These are phyloP conservation scores for Lepidonotus clava DNA, from an alignment of 2,888 invertebrate genomes.

Conservation along the genomic window DNA sequence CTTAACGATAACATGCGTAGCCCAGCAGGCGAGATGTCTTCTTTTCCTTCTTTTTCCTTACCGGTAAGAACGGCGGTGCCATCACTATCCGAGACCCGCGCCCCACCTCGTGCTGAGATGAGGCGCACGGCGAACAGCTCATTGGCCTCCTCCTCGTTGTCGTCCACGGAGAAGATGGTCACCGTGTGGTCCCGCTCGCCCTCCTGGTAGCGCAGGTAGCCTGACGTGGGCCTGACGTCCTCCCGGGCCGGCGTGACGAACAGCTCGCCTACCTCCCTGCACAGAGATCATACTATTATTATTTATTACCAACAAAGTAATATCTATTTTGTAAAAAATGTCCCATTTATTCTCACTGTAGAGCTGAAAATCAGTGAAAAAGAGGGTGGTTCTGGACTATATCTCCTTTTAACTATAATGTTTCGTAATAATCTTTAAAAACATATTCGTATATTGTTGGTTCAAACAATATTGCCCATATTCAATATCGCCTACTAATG, in stretches of 20 bases:
- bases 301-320: no score
- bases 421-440: no score
- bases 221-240: slow-evolving; percentile 76
- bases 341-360: no score
- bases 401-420: no score
- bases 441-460: no score
- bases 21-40: neutral
- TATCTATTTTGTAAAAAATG: neutral
- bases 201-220: slow-evolving; percentile 69
- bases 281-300: no score
- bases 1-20: no score
- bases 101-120: slow-evolving; percentile 73
- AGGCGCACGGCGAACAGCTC: slow-evolving; percentile 76
- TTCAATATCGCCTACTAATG: no score
- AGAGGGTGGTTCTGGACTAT: no score
- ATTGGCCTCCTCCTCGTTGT: slow-evolving; percentile 74
- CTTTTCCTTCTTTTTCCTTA: slow-evolving; percentile 57
- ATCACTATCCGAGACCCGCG: slow-evolving; percentile 70
- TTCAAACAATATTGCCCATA: no score
- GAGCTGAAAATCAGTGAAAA: no score
- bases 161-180: slow-evolving; percentile 70
- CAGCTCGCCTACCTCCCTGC: slow-evolving; percentile 70
- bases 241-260: slow-evolving; percentile 69
- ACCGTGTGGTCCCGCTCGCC: slow-evolving; percentile 66
- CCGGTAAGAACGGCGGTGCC: slow-evolving; percentile 74